phyloP scores from a whole-genome alignment of 2,888 invertebrate genomes.

The Neoscelio sp. region DNA sequence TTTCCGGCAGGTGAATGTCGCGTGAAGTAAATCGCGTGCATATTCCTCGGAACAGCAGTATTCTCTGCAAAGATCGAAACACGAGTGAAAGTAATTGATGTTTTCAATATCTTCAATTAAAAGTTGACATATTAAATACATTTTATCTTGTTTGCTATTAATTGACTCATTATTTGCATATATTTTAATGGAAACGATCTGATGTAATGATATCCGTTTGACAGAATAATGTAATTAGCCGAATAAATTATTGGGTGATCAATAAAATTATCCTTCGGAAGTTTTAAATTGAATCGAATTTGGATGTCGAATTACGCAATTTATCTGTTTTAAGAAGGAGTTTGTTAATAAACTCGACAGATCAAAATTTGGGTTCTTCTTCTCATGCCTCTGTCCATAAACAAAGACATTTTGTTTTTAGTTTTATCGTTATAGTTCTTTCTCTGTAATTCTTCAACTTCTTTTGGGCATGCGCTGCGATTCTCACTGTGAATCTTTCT shows the following conservation, averaged over 20 bases:
- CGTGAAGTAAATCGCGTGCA: conserved; percentile 45
- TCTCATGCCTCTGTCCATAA: too few species aligned
- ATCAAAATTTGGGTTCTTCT: too few species aligned
- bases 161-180: conserved; percentile 43
- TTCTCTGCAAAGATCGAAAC: conserved; percentile 12
- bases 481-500: too few species aligned
- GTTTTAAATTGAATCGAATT: conserved; percentile 10
- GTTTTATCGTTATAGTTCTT: too few species aligned
- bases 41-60: conserved; percentile 19
- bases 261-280: conserved; percentile 7
- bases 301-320: background rate
- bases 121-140: conserved; percentile 37
- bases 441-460: too few species aligned
- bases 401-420: too few species aligned
- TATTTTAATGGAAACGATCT: conserved; percentile 19
- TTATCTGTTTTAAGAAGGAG: too few species aligned
- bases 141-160: conserved; percentile 44
- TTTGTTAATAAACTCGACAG: too few species aligned
- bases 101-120: conserved; percentile 45
- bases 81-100: conserved; percentile 51
- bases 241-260: conserved; percentile 20
- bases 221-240: conserved; percentile 18
- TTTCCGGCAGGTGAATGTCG: conserved; percentile 49
- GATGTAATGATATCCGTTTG: conserved; percentile 27
- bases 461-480: too few species aligned